phyloP scores from a whole-genome alignment of 2,888 invertebrate genomes.

The Seira sanloemensis region DNA sequence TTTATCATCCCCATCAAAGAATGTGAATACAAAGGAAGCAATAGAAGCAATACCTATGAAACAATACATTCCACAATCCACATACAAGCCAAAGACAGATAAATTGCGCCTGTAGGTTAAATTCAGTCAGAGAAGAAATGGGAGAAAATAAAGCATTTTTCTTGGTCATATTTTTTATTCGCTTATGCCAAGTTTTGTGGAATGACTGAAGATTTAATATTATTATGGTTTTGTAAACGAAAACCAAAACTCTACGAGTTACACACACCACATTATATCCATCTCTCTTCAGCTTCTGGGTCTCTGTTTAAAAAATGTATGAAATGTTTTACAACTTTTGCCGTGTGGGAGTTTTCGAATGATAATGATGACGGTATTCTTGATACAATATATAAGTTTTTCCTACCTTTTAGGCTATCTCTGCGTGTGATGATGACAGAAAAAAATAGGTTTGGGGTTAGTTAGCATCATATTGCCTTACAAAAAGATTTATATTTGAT shows the following conservation, averaged over 20 bases:
- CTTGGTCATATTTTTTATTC: not conserved
- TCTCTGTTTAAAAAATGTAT: constrained; percentile 12
- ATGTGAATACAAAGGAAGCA: not conserved
- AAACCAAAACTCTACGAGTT: too few relatives aligned
- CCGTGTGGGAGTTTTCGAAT: constrained; percentile 37
- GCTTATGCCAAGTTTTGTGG: not conserved
- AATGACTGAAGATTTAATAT: not conserved
- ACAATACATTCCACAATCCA: too few relatives aligned
- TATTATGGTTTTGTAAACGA: too few relatives aligned
- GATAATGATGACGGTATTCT: constrained; percentile 22
- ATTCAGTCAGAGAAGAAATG: not conserved
- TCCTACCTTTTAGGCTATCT: constrained; percentile 13
- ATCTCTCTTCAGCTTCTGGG: not conserved
- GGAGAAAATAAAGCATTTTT: not conserved
- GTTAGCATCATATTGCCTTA: too few relatives aligned
- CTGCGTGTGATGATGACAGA: constrained; percentile 16
- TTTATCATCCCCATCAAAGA: not conserved
- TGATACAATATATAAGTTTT: not conserved
- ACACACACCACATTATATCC: too few relatives aligned
- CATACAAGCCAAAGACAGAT: not conserved
- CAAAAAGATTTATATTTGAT: too few relatives aligned
- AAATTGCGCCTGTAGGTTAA: not conserved
- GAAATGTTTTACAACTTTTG: constrained; percentile 27
- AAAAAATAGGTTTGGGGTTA: constrained; percentile 1
- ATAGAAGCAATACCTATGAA: not conserved